phyloP scores from a whole-genome alignment of 2,888 invertebrate species.

The Trachelus stipa region DNA sequence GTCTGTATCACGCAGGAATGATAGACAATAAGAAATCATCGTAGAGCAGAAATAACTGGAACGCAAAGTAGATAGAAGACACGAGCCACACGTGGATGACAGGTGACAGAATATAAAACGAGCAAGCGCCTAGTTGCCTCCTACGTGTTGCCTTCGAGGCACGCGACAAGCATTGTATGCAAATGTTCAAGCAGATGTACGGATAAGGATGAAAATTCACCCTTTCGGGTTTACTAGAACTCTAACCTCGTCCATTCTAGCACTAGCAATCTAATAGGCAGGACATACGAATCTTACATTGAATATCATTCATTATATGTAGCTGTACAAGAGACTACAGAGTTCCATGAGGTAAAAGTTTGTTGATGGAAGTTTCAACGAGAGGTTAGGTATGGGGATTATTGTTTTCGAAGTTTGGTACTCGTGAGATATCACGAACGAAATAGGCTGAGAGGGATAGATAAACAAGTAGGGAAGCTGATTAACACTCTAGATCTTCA shows the following conservation, averaged over 20 bases:
- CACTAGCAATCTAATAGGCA: background rate
- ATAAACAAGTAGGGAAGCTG: slow-evolving; percentile 1
- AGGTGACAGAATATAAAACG: slow-evolving; percentile 55
- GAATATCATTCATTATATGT: too few relatives aligned
- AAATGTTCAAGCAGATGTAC: slow-evolving; percentile 42
- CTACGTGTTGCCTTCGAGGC: slow-evolving; percentile 45
- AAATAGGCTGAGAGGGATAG: background rate
- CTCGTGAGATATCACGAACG: background rate
- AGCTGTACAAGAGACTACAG: too few relatives aligned
- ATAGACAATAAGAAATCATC: background rate
- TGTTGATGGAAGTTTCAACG: background rate
- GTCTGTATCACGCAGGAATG: background rate
- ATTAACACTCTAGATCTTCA: background rate
- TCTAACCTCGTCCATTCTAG: background rate
- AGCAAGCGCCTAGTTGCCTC: slow-evolving; percentile 30
- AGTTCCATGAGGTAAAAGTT: background rate
- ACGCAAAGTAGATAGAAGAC: slow-evolving; percentile 12
- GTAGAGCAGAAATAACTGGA: background rate
- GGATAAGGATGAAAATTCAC: slow-evolving; percentile 40
- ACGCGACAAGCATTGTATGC: slow-evolving; percentile 63
- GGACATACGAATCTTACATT: too few relatives aligned
- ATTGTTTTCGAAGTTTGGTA: background rate
- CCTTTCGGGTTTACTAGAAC: slow-evolving; percentile 3
- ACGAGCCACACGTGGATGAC: slow-evolving; percentile 47
- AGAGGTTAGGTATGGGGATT: background rate